Evolutionary conservation across 2,888 invertebrate species (phyloP), one percentile per base, ranked within the genome.

Genomic region (Hetaerina titia): DNA sequence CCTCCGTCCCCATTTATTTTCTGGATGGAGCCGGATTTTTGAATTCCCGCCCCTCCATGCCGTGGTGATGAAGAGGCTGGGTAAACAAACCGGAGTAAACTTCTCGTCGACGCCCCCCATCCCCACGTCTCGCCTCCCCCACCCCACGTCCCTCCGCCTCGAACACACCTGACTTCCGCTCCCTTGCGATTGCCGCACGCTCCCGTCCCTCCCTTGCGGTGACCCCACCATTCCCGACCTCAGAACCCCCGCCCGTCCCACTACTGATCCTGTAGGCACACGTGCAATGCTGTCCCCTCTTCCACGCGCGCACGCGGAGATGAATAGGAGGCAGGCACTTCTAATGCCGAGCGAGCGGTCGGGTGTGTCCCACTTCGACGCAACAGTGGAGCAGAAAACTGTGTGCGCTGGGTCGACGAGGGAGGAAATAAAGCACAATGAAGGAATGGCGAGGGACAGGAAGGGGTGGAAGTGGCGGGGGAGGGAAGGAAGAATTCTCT

Each of bases 321-420:
- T 89, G 89, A 57, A 58, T 58, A 90, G 89, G n/a, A 45, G n/a
- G 58, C 60, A 57, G 89, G n/a, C 57, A 25, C 90, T 90, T 58
- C 90, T 58, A 60, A 60, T 60, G 90, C 57, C 15, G n/a, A 56
- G 89, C 89, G 89, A 57, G 60, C 22, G 89, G 89, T 58, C 57
- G 22, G 22, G 25, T 60, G 60, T 90, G 60, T 25, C 60, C 58
- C 60, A 90, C 90, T 90, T 58, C 11, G 57, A 17, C 57, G 89
- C 22, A 45, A 45, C 45, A 57, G 89, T 60, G 17, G 60, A 57
- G 31, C 89, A 88, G 88, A 88, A 56, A 56, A 45, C 19, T 89
- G 56, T 89, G 89, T 57, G 58, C 89, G 57, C 60, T 15, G 60
- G 60, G 60, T 60, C 11, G 60, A 60, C 45, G 60, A 60, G 60